Conservation (phyloP, 2,888 invertebrate genomes). For the Hirtodrosophila trivittata region DNA sequence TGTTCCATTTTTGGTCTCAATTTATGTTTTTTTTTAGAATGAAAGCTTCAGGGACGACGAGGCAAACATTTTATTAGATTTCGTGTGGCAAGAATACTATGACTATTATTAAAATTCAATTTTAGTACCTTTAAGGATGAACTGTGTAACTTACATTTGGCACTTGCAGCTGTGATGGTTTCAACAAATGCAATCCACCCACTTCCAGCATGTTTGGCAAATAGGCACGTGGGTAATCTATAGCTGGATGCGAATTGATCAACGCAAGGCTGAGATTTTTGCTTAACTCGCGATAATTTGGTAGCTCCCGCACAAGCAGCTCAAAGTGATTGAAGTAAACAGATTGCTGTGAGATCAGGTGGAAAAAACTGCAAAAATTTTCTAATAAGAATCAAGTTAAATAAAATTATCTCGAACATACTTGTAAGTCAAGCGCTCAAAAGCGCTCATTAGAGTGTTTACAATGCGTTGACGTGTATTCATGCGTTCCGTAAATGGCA, state of each 20-base stretch:
- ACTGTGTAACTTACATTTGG: constrained; percentile 75
- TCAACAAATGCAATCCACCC: constrained; percentile 79
- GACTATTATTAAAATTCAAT: rapidly evolving
- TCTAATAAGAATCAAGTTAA: constrained; percentile 2
- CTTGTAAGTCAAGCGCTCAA: constrained; percentile 83
- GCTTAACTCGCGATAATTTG: constrained; percentile 82
- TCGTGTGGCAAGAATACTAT: no score
- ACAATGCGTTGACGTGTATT: constrained; percentile 83
- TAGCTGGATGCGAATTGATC: constrained; percentile 82
- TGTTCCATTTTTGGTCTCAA: no score
- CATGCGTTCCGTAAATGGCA: constrained; percentile 84
- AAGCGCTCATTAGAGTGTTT: constrained; percentile 83
- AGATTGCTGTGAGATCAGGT: constrained; percentile 82
- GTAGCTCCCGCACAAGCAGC: constrained; percentile 72
- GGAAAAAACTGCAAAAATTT: constrained; percentile 77
- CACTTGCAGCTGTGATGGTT: constrained; percentile 45
- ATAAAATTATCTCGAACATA: constrained; percentile 45
- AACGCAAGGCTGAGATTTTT: constrained; percentile 82
- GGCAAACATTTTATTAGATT: no score
- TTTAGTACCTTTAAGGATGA: no score
- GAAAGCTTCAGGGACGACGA: no score
- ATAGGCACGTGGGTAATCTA: constrained; percentile 82
- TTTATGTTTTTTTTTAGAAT: no score
- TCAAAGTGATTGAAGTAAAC: constrained; percentile 82
- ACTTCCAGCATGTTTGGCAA: constrained; percentile 82